phyloP scores from a whole-genome alignment of 2,888 invertebrate genomes.

The Amblyjoppa proteus region DNA sequence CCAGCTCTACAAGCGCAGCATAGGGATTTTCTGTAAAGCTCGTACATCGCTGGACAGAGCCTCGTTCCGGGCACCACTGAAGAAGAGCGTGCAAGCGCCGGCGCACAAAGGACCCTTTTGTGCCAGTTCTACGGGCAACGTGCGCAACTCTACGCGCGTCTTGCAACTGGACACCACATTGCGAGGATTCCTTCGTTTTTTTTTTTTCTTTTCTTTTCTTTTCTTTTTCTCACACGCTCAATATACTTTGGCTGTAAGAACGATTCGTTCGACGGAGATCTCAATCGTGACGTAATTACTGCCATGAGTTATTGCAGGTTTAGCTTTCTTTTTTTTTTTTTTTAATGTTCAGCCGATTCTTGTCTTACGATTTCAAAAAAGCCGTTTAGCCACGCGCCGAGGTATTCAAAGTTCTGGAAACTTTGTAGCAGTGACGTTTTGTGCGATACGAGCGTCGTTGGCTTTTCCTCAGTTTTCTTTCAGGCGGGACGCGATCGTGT shows the following conservation, averaged over 20 bases:
- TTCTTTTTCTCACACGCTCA: conserved; percentile 54
- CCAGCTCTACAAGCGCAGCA: conserved; percentile 59
- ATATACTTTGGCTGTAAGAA: conserved; percentile 40
- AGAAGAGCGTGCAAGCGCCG: conserved; percentile 65
- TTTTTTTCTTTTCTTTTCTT: conserved; percentile 54
- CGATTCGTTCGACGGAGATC: conserved; percentile 44
- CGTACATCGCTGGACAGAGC: conserved; percentile 68
- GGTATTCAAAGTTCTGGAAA: too few relatives aligned
- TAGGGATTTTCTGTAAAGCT: conserved; percentile 78
- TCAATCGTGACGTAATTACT: conserved; percentile 65
- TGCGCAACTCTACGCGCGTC: conserved; percentile 70
- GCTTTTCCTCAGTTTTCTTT: conserved; percentile 10
- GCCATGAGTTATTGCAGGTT: conserved; percentile 63
- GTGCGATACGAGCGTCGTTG: background rate
- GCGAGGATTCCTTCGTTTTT: conserved; percentile 71
- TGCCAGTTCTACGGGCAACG: conserved; percentile 65
- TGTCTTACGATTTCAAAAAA: too few relatives aligned
- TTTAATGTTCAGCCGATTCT: too few relatives aligned
- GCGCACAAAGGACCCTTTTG: conserved; percentile 82
- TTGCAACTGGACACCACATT: conserved; percentile 83
- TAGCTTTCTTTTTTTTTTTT: background rate
- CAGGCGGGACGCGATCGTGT: background rate
- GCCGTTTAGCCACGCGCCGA: too few relatives aligned
- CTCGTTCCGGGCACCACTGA: conserved; percentile 62
- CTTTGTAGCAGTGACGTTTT: too few relatives aligned